Conservation (phyloP, 1,140 invertebrate genomes). For the Procambarus virginalis region DNA sequence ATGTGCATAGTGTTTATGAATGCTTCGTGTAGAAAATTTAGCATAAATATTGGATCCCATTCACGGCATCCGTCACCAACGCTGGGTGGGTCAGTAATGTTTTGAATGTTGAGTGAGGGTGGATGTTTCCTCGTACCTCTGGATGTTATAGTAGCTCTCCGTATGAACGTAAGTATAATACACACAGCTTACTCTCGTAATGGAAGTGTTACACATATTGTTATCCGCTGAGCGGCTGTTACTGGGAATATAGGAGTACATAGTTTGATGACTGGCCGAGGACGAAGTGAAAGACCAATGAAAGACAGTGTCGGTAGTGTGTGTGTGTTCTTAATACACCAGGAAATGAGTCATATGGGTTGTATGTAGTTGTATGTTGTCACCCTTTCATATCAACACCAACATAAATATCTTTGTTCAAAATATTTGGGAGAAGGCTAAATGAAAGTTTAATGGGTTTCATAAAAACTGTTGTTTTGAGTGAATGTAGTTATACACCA, state of each 20-base stretch:
- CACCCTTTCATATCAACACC: too few relatives aligned
- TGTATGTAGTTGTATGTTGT: too few relatives aligned
- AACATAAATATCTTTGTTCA: too few relatives aligned
- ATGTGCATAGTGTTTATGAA: too few relatives aligned
- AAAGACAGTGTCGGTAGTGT: background rate
- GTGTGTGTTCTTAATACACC: background rate
- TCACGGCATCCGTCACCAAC: background rate
- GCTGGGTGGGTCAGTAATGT: conserved; percentile 3
- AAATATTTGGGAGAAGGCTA: too few relatives aligned
- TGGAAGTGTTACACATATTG: background rate
- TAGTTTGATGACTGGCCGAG: too few relatives aligned
- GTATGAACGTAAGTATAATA: background rate
- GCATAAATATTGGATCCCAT: background rate
- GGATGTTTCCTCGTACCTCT: background rate
- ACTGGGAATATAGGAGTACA: too few relatives aligned
- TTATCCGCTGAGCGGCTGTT: too few relatives aligned
- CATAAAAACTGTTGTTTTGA: too few relatives aligned
- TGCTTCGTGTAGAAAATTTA: too few relatives aligned
- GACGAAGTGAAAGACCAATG: background rate
- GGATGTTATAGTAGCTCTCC: background rate
- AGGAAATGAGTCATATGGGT: background rate
- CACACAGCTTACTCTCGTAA: background rate
- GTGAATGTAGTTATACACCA: too few relatives aligned
- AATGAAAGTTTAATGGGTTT: too few relatives aligned
- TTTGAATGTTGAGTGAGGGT: background rate